Evolutionary conservation across 2,797 vertebrate species (phyloP), one percentile per base, ranked within the genome.

Genomic region (Channa striata): DNA sequence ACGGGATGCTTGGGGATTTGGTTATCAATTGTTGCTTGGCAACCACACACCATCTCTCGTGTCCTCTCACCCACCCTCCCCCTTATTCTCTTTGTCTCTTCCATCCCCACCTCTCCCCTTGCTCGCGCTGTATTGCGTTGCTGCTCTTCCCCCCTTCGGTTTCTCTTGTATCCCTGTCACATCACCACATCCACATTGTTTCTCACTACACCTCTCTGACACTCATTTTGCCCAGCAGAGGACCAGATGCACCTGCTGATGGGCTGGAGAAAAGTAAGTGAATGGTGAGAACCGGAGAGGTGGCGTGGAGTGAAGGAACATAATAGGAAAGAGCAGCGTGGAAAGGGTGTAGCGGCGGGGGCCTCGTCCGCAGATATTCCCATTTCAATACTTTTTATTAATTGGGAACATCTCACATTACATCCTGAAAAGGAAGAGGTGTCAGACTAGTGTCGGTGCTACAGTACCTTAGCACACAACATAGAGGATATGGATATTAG

Each of bases 1-100:
- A 74, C 66, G 73, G 87, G 90, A 91, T 95, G 91, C 93, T 89
- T 81, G 47, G 94, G 94, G 95, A 96, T 96, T 96, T 95, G 93
- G 87, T 93, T 95, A 96, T 94, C 91, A 54, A 51, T 90, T 86
- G 94, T 93, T 95, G 93, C 94, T 75, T 93, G 88, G 93, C 92
- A 93, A 95, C 83, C 74, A 74, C 91, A 83, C 58, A 71, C 85
- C 69, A 93, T 90, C 91, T 91, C 92, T 78, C 17, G 51, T 89
- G 80, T 85, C 84, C 85, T 86, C 84, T 84, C 83, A 54, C 75
- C 69, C 67, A 49, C 50, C 61, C 53, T 52, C 37, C 71, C 59
- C 47, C 76, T 40, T 39, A 13, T 36, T 17, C 70, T 73, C 80
- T 88, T 76, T 87, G 79, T 88, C 72, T 87, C 74, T 82, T 65